Evolutionary conservation across 2,888 invertebrate genomes (phyloP), one percentile per base, ranked within the genome.

Genomic region (Ptychoptera contaminata): DNA sequence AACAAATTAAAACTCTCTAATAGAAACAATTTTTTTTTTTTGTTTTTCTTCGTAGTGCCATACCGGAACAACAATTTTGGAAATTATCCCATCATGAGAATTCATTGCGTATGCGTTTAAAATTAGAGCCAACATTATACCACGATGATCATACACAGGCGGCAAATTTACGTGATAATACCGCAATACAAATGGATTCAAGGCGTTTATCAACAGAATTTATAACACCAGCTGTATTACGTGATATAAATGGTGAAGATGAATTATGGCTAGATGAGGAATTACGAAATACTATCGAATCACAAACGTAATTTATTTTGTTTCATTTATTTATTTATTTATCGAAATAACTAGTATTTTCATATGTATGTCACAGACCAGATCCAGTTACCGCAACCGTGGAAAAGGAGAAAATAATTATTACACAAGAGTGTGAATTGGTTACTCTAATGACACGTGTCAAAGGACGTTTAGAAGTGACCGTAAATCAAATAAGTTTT

Each of bases 21-120:
- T n/a, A n/a, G n/a, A n/a, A n/a, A n/a, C n/a, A n/a, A n/a, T n/a
- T n/a, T n/a, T n/a, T n/a, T n/a, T n/a, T n/a, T n/a, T n/a, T n/a
- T n/a, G n/a, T n/a, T n/a, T n/a, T n/a, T 50, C 36, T 37, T 62
- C 63, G 1, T 54, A 71, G 70, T 2, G 23, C 7, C 7, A 54
- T 57, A 29, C 47, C 51, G n/a, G 51, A 54, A 8, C 64, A 65
- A 46, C 61, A 63, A 40, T 68, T 69, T 54, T 77, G 76, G 77
- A 74, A 71, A 48, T 58, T 76, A 32, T 74, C 76, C 0, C 69
- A 69, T 37, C 72, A 74, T 50, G 77, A 78, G 56, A 77, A 76
- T 55, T 67, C 70, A 39, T 70, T 70, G 1, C 62, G 77, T 34
- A 78, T 77, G 77, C 65, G 76, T 15, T 67, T 76, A 9, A 77